Evolutionary conservation across 1,140 invertebrate species (phyloP).

Genomic region (Atta cephalotes): DNA sequence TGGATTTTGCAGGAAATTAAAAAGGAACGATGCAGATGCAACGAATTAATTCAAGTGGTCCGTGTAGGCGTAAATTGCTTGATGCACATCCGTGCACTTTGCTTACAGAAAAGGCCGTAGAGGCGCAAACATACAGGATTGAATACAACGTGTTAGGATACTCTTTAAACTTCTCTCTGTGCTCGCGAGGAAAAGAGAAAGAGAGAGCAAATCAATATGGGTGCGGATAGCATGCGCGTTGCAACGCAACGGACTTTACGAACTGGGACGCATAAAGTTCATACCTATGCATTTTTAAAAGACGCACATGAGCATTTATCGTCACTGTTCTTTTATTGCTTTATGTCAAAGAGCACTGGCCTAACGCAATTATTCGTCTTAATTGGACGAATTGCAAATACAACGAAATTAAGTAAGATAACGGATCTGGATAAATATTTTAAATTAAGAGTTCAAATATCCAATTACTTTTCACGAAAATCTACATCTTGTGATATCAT

Average conservation of each 20-base stretch:
- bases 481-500: background rate
- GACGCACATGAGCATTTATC: background rate
- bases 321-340: background rate
- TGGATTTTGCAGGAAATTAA: conserved; percentile 63
- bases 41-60: conserved; percentile 69
- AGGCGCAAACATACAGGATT: conserved; percentile 9
- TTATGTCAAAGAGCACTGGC: conserved; percentile 23
- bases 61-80: conserved; percentile 74
- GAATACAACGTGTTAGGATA: conserved; percentile 64
- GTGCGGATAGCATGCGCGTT: conserved; percentile 81
- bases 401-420: conserved; percentile 3
- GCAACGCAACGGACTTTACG: conserved; percentile 74
- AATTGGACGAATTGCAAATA: background rate
- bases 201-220: conserved; percentile 81
- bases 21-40: conserved; percentile 44
- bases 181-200: conserved; percentile 33
- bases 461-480: background rate
- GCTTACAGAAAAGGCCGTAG: conserved; percentile 36
- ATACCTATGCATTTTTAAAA: conserved; percentile 61
- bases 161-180: conserved; percentile 74
- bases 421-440: conserved; percentile 14
- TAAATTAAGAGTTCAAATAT: background rate
- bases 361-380: background rate
- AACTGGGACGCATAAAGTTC: conserved; percentile 78
- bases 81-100: conserved; percentile 65